Evolutionary conservation across 2,888 invertebrate species (phyloP).

Genomic region (Drosophila formosana): DNA sequence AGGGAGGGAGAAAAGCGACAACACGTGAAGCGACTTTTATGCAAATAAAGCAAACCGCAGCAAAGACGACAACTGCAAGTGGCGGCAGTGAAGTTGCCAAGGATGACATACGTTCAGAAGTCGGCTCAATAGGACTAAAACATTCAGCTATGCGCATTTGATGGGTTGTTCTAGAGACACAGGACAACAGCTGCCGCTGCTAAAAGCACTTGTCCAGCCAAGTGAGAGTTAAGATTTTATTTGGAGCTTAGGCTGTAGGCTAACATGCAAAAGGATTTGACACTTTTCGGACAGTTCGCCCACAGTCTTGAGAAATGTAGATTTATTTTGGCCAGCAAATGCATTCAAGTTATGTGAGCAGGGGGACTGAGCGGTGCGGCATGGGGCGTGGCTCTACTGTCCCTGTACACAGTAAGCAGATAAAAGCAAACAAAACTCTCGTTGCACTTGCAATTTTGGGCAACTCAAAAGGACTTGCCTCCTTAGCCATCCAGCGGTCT

Average conservation of each 20-base stretch:
- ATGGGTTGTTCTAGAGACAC: constrained; percentile 20
- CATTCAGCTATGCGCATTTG: constrained; percentile 20
- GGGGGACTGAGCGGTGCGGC: neutral
- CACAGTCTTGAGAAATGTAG: constrained; percentile 43
- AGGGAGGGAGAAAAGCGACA: neutral
- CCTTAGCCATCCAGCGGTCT: neutral
- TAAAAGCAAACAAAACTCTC: constrained; percentile 59
- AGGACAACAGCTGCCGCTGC: constrained; percentile 36
- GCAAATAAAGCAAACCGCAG: constrained; percentile 58
- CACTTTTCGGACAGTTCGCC: constrained; percentile 62
- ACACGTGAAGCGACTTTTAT: constrained; percentile 50
- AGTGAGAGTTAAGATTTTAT: constrained; percentile 28
- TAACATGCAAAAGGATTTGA: constrained; percentile 60
- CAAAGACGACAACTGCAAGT: constrained; percentile 20
- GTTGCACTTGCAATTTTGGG: constrained; percentile 51
- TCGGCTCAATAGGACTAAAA: constrained; percentile 29
- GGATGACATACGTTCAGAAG: constrained; percentile 37
- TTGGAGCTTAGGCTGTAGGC: constrained; percentile 45
- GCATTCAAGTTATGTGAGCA: constrained; percentile 25
- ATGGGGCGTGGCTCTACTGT: constrained; percentile 1
- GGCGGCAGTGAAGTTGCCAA: constrained; percentile 18
- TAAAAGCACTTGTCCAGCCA: constrained; percentile 22
- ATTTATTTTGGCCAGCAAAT: constrained; percentile 48
- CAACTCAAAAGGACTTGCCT: constrained; percentile 42
- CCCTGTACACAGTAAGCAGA: constrained; percentile 41